A percentile compares a stretch with the other conserved stretches of the same genome.
Conservation (phyloP, 2,888 invertebrate genomes). For the Scaeva pyrastri region DNA sequence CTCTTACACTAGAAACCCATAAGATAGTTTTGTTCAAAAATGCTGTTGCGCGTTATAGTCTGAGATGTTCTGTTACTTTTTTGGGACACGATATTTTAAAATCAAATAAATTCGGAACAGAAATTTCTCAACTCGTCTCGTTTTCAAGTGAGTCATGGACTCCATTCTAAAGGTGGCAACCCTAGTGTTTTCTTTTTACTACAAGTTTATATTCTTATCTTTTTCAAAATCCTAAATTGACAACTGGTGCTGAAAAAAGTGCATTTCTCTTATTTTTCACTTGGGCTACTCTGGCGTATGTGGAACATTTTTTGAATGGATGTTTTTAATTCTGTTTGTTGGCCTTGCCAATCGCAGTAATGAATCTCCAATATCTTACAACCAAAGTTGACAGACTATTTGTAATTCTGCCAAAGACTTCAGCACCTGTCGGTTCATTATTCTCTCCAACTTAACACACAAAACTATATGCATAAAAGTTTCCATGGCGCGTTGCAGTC, state of each 20-base stretch:
- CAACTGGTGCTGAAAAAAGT: too few species aligned
- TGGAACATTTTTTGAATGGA: neutral
- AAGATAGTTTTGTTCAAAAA: constrained; percentile 17
- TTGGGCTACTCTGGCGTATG: neutral
- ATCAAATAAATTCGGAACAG: neutral
- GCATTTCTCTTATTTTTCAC: too few species aligned
- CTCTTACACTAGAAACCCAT: neutral
- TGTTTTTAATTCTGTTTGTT: too few species aligned
- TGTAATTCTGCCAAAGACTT: constrained; percentile 48
- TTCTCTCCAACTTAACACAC: constrained; percentile 60
- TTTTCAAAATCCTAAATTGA: too few species aligned
- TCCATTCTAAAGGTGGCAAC: too few species aligned
- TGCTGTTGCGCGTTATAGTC: constrained; percentile 36
- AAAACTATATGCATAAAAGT: constrained; percentile 40
- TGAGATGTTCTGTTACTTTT: neutral
- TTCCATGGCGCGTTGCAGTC: constrained; percentile 23
- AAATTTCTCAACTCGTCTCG: too few species aligned
- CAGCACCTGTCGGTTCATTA: constrained; percentile 74
- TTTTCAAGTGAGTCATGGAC: too few species aligned
- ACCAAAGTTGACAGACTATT: neutral
- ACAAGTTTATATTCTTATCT: too few species aligned
- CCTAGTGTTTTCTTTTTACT: too few species aligned
- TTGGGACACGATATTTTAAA: neutral
- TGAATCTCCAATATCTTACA: too few species aligned
- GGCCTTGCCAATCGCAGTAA: too few species aligned